Conservation (phyloP, 2,113 vertebrate species). For the Sigmodon hispidus region DNA sequence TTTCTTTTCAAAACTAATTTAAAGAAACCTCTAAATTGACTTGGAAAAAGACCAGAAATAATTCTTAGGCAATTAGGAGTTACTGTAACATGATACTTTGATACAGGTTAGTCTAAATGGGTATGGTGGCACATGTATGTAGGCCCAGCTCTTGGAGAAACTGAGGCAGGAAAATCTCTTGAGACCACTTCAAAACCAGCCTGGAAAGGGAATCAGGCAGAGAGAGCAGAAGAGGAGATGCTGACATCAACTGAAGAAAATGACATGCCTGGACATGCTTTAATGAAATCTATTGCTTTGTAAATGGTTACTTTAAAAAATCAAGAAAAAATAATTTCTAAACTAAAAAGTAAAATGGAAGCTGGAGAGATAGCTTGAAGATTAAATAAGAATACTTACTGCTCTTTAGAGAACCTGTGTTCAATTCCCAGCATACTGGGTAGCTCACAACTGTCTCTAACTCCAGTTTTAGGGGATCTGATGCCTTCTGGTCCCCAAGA, state of each 20-base stretch:
- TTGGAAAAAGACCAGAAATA: constrained; percentile 48
- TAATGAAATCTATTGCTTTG: neutral
- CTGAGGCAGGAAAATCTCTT: neutral
- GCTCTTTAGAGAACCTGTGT: neutral
- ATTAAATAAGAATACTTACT: neutral
- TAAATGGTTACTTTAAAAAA: neutral
- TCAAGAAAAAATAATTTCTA: neutral
- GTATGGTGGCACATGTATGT: neutral
- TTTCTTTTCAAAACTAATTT: constrained; percentile 50
- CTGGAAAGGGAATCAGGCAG: neutral
- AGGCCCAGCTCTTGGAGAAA: neutral
- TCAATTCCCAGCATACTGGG: neutral
- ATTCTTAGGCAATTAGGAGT: constrained; percentile 31
- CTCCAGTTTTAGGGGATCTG: neutral
- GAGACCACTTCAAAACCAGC: neutral
- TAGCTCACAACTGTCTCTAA: neutral
- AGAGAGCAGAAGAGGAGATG: neutral
- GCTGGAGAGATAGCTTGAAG: neutral
- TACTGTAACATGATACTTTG: neutral
- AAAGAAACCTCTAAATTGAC: constrained; percentile 30
- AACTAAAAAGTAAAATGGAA: neutral
- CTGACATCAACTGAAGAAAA: neutral
- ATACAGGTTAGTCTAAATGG: neutral
- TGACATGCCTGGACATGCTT: neutral
- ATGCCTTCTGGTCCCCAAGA: neutral